These are phyloP conservation scores for Philotrypesis tridentata DNA, from an alignment of 1,140 invertebrate species.

Conservation along the genomic window DNA sequence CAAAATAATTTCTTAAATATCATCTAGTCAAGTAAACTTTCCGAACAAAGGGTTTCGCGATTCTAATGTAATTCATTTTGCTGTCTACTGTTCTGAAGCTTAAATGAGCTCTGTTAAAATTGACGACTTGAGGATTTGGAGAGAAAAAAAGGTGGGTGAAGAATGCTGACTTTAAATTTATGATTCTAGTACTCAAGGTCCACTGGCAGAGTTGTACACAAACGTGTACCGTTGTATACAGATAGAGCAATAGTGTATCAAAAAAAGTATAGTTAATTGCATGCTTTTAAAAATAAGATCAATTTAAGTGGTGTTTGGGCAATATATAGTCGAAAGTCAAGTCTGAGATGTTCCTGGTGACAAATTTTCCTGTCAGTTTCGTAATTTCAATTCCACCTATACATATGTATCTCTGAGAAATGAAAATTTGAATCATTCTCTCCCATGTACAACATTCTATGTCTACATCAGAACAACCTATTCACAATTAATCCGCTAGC, in stretches of 20 bases:
- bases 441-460: neutral
- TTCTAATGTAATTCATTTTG: conserved; percentile 39
- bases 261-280: conserved; percentile 60
- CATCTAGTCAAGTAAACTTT: conserved; percentile 24
- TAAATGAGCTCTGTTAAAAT: conserved; percentile 43
- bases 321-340: conserved; percentile 47
- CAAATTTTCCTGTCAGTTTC: conserved; percentile 25
- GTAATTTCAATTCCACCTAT: too few relatives aligned
- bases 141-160: conserved; percentile 69
- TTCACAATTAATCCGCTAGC: conserved; percentile 19
- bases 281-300: conserved; percentile 69
- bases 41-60: conserved; percentile 28
- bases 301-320: conserved; percentile 67
- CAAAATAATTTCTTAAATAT: neutral
- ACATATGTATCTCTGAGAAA: neutral
- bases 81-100: conserved; percentile 48
- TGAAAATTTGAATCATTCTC: conserved; percentile 23
- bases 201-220: conserved; percentile 53
- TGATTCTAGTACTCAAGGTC: conserved; percentile 48
- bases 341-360: neutral
- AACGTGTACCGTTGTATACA: conserved; percentile 43
- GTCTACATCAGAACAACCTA: neutral
- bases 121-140: conserved; percentile 55
- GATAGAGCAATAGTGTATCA: conserved; percentile 39
- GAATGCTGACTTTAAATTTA: conserved; percentile 65